Conservation (phyloP, 2,888 invertebrate genomes). For the Scotopteryx bipunctaria region DNA sequence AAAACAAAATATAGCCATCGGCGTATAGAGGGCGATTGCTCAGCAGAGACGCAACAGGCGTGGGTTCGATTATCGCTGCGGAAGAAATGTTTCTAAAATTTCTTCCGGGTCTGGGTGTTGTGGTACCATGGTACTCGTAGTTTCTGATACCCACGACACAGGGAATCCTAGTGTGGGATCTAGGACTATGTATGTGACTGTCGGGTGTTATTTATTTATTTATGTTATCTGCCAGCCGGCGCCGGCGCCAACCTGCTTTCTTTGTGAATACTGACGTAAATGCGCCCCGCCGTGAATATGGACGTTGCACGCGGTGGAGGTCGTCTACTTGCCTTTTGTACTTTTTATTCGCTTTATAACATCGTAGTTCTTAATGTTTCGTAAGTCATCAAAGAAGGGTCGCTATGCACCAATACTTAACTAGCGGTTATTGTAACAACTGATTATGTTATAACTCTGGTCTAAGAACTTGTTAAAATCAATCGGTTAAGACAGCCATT, state of each 20-base stretch:
- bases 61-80: too few species aligned
- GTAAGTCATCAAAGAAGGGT: conserved; percentile 20
- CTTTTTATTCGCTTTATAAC: conserved; percentile 26
- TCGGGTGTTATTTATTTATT: too few species aligned
- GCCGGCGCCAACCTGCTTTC: conserved; percentile 1
- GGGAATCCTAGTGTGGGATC: too few species aligned
- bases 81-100: too few species aligned
- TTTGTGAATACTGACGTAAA: conserved; percentile 2
- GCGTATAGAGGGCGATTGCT: too few species aligned
- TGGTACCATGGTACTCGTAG: too few species aligned
- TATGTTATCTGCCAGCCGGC: too few species aligned
- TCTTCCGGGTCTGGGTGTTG: too few species aligned
- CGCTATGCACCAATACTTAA: not conserved
- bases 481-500: not conserved
- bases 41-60: too few species aligned
- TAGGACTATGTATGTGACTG: too few species aligned
- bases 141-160: too few species aligned
- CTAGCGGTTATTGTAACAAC: not conserved
- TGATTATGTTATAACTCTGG: not conserved
- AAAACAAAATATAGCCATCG: too few species aligned
- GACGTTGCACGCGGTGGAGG: conserved; percentile 13
- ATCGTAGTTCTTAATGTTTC: conserved; percentile 24
- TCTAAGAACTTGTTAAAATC: not conserved
- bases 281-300: not conserved
- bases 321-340: conserved; percentile 19